These are phyloP conservation scores for Pteronotus mesoamericanus DNA, from an alignment of 2,797 vertebrate species.

Conservation along the genomic window DNA sequence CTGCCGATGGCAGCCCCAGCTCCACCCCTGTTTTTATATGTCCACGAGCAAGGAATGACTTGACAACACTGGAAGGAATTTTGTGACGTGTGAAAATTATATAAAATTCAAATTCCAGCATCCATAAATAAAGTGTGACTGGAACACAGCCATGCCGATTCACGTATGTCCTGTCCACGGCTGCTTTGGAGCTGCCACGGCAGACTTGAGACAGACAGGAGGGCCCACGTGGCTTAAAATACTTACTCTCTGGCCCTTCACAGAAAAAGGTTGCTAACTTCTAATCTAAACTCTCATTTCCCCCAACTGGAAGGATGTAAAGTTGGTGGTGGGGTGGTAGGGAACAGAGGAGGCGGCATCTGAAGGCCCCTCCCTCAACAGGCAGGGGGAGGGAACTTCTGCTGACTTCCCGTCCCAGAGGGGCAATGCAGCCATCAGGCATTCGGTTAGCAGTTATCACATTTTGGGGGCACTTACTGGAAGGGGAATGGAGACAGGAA, in stretches of 20 bases:
- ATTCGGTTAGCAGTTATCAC: neutral
- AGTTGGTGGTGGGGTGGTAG: neutral
- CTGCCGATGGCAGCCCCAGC: neutral
- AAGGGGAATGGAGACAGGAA: neutral
- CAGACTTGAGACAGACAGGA: neutral
- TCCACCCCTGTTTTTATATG: neutral
- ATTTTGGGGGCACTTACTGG: rapidly evolving
- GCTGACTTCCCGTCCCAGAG: neutral
- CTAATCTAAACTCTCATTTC: neutral
- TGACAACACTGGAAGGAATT: neutral
- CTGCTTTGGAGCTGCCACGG: neutral
- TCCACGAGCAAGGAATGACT: neutral
- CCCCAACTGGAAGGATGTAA: neutral
- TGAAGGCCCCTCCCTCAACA: neutral
- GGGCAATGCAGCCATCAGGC: neutral
- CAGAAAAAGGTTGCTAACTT: neutral
- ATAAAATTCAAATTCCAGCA: neutral
- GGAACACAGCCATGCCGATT: rapidly evolving
- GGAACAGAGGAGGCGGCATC: neutral
- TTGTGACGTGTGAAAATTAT: neutral
- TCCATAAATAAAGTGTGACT: neutral
- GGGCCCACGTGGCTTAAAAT: neutral
- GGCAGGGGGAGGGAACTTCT: neutral
- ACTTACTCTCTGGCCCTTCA: neutral
- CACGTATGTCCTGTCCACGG: rapidly evolving